A percentile compares a stretch with the other conserved stretches of the same genome.
Evolutionary conservation across 2,113 vertebrate genomes (phyloP).

Genomic region (Pseudorectes ferrugineus): DNA sequence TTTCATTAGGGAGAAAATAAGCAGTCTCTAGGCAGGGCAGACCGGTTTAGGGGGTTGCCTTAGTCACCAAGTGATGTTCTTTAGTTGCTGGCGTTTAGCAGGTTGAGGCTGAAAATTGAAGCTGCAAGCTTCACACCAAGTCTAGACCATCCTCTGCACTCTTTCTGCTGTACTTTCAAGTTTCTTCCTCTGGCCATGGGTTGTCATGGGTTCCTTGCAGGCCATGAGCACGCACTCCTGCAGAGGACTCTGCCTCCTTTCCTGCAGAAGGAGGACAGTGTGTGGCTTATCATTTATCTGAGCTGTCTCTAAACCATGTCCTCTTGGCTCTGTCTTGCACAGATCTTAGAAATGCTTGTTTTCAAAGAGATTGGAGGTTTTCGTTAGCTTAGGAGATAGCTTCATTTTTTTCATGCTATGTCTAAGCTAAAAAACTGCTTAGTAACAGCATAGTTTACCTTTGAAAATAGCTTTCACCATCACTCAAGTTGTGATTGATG

Average conservation of each 20-base stretch:
- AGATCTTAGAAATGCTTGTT: not conserved
- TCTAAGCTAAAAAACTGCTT: not conserved
- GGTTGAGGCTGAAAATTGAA: not conserved
- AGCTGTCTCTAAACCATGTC: not conserved
- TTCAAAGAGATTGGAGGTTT: not conserved
- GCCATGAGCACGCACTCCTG: not conserved
- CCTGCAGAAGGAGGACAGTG: not conserved
- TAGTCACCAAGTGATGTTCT: not conserved
- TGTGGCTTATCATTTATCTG: not conserved
- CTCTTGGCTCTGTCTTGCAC: not conserved
- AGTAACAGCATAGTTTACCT: not conserved
- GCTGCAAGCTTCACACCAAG: not conserved
- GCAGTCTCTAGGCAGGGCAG: not conserved
- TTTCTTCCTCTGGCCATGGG: not conserved
- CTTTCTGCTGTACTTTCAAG: not conserved
- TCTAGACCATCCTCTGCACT: not conserved
- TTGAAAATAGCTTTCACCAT: not conserved
- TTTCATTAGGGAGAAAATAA: not conserved
- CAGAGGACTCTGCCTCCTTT: not conserved
- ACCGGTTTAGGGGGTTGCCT: not conserved
- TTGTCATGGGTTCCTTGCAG: not conserved
- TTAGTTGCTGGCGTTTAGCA: not conserved
- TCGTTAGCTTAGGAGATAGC: not conserved
- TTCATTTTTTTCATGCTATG: not conserved
- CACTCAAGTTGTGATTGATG: not conserved